Percentiles rank a stretch among this genome's conserved stretches.
Conservation (phyloP, 1,140 invertebrate genomes). For the Drosophila ohnishii region DNA sequence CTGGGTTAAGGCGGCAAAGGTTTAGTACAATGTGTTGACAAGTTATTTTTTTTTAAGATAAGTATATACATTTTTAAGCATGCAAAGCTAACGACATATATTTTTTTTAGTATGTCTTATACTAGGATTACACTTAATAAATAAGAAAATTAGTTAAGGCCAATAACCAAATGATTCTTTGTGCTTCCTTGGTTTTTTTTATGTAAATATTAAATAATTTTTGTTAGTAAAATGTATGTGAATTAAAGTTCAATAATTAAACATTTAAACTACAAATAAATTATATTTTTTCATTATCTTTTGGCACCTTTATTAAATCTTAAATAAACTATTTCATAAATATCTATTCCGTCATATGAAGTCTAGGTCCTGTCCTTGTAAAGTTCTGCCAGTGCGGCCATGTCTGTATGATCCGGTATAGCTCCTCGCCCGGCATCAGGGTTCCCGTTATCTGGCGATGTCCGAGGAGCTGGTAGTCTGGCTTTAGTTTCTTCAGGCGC, state of each 20-base stretch:
- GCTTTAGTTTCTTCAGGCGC: conserved; percentile 84
- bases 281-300: not conserved
- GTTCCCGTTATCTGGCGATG: conserved; percentile 86
- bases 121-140: not conserved
- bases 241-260: not conserved
- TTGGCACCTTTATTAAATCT: conserved; percentile 28
- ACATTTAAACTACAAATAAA: not conserved
- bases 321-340: not conserved
- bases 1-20: not conserved
- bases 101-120: too few species aligned
- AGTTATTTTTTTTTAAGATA: too few species aligned
- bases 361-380: conserved; percentile 9
- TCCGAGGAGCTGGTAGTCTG: conserved; percentile 86
- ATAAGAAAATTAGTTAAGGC: too few species aligned
- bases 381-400: conserved; percentile 84
- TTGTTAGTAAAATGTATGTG: not conserved
- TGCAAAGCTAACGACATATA: not conserved
- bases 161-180: not conserved
- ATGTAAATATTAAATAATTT: not conserved
- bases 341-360: conserved; percentile 21
- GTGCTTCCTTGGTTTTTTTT: not conserved
- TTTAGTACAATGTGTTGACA: conserved; percentile 7
- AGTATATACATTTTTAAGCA: not conserved
- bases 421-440: conserved; percentile 86
- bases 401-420: conserved; percentile 85